Evolutionary conservation across 1,140 invertebrate genomes (phyloP).

Genomic region (Nomia melanderi): DNA sequence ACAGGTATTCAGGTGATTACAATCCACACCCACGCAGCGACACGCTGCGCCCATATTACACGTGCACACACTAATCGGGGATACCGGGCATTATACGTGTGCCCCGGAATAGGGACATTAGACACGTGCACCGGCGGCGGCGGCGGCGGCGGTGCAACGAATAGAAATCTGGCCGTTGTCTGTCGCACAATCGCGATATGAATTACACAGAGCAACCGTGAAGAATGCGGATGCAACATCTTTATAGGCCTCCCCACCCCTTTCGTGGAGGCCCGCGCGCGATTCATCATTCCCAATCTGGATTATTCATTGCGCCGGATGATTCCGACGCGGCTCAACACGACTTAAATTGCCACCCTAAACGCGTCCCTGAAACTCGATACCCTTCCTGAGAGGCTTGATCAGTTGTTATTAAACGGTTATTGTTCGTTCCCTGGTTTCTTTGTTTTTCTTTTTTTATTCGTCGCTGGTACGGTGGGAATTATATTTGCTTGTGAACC

Average conservation of each 20-base stretch:
- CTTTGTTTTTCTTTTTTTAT: not conserved
- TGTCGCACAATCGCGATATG: conserved; percentile 41
- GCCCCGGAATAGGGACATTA: conserved; percentile 60
- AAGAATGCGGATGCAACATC: conserved; percentile 55
- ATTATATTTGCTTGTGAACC: too few species aligned
- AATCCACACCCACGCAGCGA: conserved; percentile 59
- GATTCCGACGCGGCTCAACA: conserved; percentile 25
- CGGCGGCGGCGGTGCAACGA: conserved; percentile 2
- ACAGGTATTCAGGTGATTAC: conserved; percentile 60
- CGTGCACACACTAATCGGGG: conserved; percentile 61
- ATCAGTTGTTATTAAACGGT: not conserved
- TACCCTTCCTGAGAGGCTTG: not conserved
- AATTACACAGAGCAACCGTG: conserved; percentile 54
- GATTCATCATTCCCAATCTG: conserved; percentile 51
- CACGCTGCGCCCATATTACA: conserved; percentile 56
- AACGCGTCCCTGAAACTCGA: not conserved
- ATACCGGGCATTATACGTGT: conserved; percentile 49
- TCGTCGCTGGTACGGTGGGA: too few species aligned
- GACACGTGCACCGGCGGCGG: conserved; percentile 60
- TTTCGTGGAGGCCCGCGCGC: not conserved
- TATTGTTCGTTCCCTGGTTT: too few species aligned
- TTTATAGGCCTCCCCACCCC: conserved; percentile 33
- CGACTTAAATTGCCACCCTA: conserved; percentile 28
- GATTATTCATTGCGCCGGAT: conserved; percentile 47
- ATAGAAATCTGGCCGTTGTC: conserved; percentile 28